Conservation (phyloP, 2,113 vertebrate species). For the Ranitomeya imitator region DNA sequence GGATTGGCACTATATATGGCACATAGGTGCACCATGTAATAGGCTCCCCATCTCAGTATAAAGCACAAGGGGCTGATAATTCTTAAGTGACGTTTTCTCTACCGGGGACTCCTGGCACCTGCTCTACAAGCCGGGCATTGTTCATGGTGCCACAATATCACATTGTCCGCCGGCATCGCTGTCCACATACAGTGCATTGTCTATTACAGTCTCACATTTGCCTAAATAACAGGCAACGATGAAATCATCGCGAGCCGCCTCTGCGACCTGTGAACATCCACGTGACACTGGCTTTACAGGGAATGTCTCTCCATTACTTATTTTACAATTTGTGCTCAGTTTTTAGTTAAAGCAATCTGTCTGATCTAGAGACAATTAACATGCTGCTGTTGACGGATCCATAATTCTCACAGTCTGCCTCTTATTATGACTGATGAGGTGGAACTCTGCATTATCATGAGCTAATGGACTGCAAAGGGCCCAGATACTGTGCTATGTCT, state of each 20-base stretch:
- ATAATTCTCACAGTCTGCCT: too few relatives aligned
- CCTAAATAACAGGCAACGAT: neutral
- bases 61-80: neutral
- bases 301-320: too few relatives aligned
- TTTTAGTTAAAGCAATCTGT: too few relatives aligned
- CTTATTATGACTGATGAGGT: too few relatives aligned
- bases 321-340: too few relatives aligned
- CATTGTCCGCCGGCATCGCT: neutral
- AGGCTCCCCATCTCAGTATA: neutral
- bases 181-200: neutral
- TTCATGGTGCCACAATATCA: neutral
- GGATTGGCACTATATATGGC: too few relatives aligned
- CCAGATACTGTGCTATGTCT: too few relatives aligned
- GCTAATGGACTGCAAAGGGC: too few relatives aligned
- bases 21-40: neutral
- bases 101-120: slow-evolving; percentile 14
- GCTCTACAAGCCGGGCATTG: neutral
- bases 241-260: neutral
- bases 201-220: neutral
- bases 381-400: too few relatives aligned
- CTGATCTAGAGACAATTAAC: too few relatives aligned
- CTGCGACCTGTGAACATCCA: neutral
- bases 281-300: neutral
- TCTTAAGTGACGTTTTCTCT: neutral
- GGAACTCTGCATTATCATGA: too few relatives aligned